phyloP scores from a whole-genome alignment of 2,797 vertebrate species.

The Acanthurus leucopareius region DNA sequence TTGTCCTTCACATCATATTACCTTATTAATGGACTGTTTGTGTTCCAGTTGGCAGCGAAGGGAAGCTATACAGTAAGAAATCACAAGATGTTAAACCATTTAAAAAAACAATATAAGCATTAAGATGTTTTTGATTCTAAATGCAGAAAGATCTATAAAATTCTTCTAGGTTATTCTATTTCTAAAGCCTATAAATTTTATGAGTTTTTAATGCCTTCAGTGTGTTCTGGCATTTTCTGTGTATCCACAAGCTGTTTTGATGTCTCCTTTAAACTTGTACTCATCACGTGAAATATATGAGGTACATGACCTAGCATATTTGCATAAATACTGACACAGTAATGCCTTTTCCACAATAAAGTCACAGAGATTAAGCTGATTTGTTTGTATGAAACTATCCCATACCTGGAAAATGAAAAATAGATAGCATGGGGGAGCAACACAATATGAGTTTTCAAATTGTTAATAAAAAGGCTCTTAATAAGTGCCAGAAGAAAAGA shows the following conservation, averaged over 20 bases:
- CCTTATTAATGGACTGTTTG: slow-evolving; percentile 55
- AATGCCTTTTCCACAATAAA: neutral
- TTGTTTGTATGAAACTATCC: neutral
- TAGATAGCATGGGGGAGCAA: neutral
- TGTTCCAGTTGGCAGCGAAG: slow-evolving; percentile 41
- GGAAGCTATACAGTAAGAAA: slow-evolving; percentile 40
- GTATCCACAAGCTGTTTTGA: neutral
- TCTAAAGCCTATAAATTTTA: neutral
- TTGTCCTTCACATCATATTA: slow-evolving; percentile 71
- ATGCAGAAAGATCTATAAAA: neutral
- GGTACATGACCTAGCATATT: neutral
- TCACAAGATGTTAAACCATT: slow-evolving; percentile 48
- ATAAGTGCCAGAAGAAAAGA: no score
- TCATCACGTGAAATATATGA: neutral
- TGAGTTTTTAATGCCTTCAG: neutral
- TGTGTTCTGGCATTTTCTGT: neutral
- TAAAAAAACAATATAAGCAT: slow-evolving; percentile 19
- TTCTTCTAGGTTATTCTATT: neutral
- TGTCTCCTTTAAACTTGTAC: neutral
- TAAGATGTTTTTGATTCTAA: slow-evolving; percentile 1
- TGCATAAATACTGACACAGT: neutral
- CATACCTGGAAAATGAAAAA: neutral
- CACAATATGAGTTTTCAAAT: no score
- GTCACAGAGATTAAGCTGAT: neutral
- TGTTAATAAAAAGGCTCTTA: no score